Percentiles rank a stretch among this genome's conserved stretches.
These are phyloP conservation scores for Drosophila repleta DNA, from an alignment of 1,140 invertebrate genomes.

Conservation along the genomic window DNA sequence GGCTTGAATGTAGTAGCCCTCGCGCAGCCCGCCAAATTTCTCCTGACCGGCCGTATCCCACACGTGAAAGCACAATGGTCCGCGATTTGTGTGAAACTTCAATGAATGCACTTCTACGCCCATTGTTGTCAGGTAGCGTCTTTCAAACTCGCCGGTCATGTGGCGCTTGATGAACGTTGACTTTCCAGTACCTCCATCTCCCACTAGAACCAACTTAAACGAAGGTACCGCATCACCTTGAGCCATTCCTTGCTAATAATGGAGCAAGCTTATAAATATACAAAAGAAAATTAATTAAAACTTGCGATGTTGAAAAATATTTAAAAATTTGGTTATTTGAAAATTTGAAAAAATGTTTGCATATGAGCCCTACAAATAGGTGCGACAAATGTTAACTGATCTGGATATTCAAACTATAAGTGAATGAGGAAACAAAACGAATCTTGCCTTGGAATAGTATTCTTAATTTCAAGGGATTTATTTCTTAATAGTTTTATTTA, in stretches of 20 bases:
- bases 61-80: constrained; percentile 97
- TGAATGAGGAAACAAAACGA: no score
- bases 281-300: background rate
- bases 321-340: background rate
- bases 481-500: no score
- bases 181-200: constrained; percentile 99
- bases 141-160: constrained; percentile 99
- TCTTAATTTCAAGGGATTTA: no score
- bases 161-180: constrained; percentile 99
- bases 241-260: background rate
- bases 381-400: background rate
- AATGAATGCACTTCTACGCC: constrained; percentile 99
- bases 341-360: background rate
- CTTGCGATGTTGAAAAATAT: background rate
- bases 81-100: constrained; percentile 97
- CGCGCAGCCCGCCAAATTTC: constrained; percentile 98
- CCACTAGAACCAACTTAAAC: constrained; percentile 97
- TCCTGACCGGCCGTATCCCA: constrained; percentile 98
- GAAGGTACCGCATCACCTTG: constrained; percentile 88
- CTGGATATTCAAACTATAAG: background rate
- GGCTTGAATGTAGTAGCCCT: constrained; percentile 99
- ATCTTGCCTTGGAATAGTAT: no score
- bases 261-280: background rate
- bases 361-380: no score
- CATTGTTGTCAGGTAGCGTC: constrained; percentile 98